Conservation (phyloP, 2,797 vertebrate species). For the Florisuga fusca region DNA sequence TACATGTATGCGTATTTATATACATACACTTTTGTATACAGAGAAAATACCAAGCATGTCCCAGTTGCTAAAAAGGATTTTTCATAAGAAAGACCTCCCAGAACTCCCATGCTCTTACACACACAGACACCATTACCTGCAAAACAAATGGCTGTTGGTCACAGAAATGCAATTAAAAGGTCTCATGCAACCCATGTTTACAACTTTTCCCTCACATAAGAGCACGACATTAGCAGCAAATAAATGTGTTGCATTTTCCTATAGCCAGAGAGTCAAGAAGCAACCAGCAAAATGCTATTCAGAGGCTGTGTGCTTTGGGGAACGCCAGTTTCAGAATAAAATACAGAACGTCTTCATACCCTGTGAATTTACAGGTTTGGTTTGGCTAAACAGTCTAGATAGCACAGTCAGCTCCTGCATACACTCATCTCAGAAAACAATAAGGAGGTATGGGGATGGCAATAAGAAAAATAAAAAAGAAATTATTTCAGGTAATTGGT, state of each 20-base stretch:
- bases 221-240: not conserved
- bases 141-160: not conserved
- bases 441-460: not conserved
- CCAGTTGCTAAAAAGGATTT: not conserved
- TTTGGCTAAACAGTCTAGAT: not conserved
- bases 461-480: not conserved
- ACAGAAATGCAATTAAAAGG: not conserved
- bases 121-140: not conserved
- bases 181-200: not conserved
- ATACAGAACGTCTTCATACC: not conserved
- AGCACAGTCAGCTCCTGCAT: not conserved
- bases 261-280: not conserved
- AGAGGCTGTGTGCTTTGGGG: not conserved
- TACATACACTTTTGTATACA: rapidly evolving
- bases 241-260: not conserved
- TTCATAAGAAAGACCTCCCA: not conserved
- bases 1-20: rapidly evolving
- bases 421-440: not conserved
- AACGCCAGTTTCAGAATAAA: not conserved
- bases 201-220: not conserved
- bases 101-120: not conserved
- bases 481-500: not conserved
- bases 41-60: not conserved
- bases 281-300: not conserved
- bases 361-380: not conserved